Percentiles rank a stretch among this genome's conserved stretches.
Evolutionary conservation across 2,888 invertebrate species (phyloP).

Genomic region (Therioaphis trifolii): DNA sequence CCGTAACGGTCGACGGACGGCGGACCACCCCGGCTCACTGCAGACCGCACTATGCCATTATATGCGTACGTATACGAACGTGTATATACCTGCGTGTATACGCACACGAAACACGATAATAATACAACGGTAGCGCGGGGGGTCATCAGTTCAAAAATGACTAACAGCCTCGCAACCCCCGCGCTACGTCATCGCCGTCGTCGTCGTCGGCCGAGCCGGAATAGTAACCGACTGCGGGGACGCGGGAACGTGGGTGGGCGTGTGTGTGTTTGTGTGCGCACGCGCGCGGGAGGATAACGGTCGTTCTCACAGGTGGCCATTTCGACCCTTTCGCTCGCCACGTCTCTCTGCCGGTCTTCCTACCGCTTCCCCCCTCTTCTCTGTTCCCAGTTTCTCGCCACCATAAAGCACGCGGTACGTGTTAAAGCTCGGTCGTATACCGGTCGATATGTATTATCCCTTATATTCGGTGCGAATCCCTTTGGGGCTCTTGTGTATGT

Average conservation of each 20-base stretch:
- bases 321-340: conserved; percentile 44
- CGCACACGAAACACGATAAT: conserved; percentile 12
- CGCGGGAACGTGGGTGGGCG: not conserved
- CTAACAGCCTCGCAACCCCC: conserved; percentile 6
- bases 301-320: conserved; percentile 59
- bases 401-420: conserved; percentile 50
- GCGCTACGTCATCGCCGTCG: no score
- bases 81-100: not conserved
- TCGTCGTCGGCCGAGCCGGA: not conserved
- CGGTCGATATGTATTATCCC: conserved; percentile 58
- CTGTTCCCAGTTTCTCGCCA: not conserved
- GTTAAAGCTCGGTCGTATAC: conserved; percentile 49
- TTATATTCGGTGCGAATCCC: conserved; percentile 52
- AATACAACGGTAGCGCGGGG: not conserved
- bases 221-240: not conserved
- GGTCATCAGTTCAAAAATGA: conserved; percentile 48
- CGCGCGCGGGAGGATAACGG: conserved; percentile 25
- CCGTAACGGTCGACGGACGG: no score
- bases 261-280: no score
- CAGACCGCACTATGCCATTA: not conserved
- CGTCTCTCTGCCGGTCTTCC: not conserved
- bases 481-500: conserved; percentile 18
- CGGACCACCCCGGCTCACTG: not conserved
- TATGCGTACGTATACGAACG: not conserved
- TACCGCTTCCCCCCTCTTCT: not conserved